Evolutionary conservation across 2,888 invertebrate species (phyloP), one percentile per base, ranked within the genome.

Genomic region (Eudemis profundana): DNA sequence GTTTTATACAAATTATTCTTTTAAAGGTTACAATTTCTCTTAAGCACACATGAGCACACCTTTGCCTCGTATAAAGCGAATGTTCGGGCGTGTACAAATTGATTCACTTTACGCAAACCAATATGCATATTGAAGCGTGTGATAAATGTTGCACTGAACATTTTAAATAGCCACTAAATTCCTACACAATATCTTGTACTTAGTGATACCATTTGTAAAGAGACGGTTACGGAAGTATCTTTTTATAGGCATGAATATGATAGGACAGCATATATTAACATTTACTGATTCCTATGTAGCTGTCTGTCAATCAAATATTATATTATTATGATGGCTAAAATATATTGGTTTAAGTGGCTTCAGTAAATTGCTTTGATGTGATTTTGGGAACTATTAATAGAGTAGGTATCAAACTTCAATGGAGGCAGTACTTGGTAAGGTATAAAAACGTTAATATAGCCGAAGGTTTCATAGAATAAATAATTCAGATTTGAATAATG

Each of bases 81-180:
- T 15, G 46, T 19, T 10, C 23, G 23, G 33, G 46, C 59, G 29
- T 59, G 46, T 46, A 65, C 59, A 60, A 65, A 65, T 65, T 46
- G 65, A 40, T 44, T 27, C 65, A 60, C 53, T 65, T 65, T 60
- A 51, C 46, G 46, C 51, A 38, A 29, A 40, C 53, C 65, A 65
- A 60, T 60, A 47, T 46, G 53, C 36, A 59, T 53, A 60, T 65
- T 60, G 53, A 53, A 53, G 27, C 50, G 46, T 27, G 59, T 65
- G 65, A 65, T 60, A 65, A 60, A 51, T 38, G 33, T 51, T 33
- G 27, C 50, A 53, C 36, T 53, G 38, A 59, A 47, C 50, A 40
- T 65, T 50, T 46, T 53, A 65, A 53, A 65, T 59, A 51, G 53
- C 46, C 61, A 27, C 27, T 59, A 51, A 47, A 65, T 51, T 50